Evolutionary conservation across 37 sponge, comb jelly and placozoan genomes (phyloP), one percentile per base, ranked within the genome.

Genomic region (Diacarnus erythraeanus): DNA sequence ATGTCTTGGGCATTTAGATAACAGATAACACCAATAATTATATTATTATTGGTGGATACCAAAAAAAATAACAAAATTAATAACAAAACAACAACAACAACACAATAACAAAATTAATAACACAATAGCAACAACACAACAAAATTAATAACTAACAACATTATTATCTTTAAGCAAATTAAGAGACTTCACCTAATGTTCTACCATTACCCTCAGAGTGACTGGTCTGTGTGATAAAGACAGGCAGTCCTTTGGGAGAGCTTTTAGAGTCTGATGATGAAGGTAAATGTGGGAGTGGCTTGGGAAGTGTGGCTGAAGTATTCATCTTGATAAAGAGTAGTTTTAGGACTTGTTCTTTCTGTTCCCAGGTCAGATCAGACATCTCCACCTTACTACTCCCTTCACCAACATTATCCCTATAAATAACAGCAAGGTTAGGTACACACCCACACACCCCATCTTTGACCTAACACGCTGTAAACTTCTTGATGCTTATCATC

Each of bases 351-450:
- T 93, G 92, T 77, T 97, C 95, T 33, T 88, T 89, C 76, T 97
- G 98, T 68, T 97, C 95, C 98, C 98, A 97, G 3, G 94, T 95
- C 70, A 97, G 64, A 26, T 95, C 98, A 23, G 89, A 67, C 23
- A 97, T 76, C 59, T 94, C 93, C 39, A 84, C 85, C 56, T 39
- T 26, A 0, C 2, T 42, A 26, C 17, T 3, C 2, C 56, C 54
- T 12, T 31, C 20, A 41, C 33, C 54, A 1, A 74, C 20, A 2
- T 56, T 78, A 25, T 84, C 76, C 85, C 84, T 88, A 54, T 15
- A 22, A 74, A 4, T 54, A 34, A 5, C 23, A 17, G 20, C 15
- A 9, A 18, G 4, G 70, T 69, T 21, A 31, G 6, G 38, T 36
- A 30, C 10, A 69, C 21, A 69, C 6, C 6, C 39, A 10, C 70